Percentiles rank a stretch among this genome's conserved stretches.
phyloP scores from a whole-genome alignment of 1,140 invertebrate species.

The Thaumatotibia leucotreta region DNA sequence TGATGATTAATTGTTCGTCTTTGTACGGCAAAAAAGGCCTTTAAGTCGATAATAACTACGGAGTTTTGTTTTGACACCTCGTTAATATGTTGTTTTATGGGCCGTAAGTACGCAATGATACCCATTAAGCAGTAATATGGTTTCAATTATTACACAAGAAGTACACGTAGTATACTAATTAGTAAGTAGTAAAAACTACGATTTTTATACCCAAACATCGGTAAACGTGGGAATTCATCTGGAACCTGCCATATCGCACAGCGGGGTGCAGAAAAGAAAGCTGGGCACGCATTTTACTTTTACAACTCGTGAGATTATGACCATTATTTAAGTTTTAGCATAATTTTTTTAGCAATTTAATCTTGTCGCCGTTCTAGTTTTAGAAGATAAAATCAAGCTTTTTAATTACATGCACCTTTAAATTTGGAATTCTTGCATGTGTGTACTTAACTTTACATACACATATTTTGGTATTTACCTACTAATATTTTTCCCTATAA shows the following conservation, averaged over 20 bases:
- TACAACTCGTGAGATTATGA: too few relatives aligned
- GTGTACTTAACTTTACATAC: too few relatives aligned
- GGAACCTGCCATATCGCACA: background rate
- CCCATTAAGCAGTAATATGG: background rate
- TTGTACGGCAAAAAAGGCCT: conserved; percentile 28
- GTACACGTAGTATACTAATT: background rate
- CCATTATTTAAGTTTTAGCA: too few relatives aligned
- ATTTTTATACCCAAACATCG: background rate
- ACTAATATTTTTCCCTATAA: too few relatives aligned
- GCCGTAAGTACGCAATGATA: background rate
- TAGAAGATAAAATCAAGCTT: too few relatives aligned
- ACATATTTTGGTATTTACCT: too few relatives aligned
- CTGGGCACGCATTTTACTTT: too few relatives aligned
- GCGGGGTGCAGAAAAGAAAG: background rate
- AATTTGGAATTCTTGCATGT: too few relatives aligned
- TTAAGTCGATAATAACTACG: conserved; percentile 23
- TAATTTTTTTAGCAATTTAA: too few relatives aligned
- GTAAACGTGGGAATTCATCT: background rate
- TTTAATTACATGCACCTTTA: too few relatives aligned
- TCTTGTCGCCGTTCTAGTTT: too few relatives aligned
- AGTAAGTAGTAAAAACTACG: background rate
- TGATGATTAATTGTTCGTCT: conserved; percentile 50
- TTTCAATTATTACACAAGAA: background rate
- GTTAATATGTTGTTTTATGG: conserved; percentile 18
- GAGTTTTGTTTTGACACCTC: conserved; percentile 26